Evolutionary conservation across 2,888 invertebrate genomes (phyloP).

Genomic region (Branchellion lobata): DNA sequence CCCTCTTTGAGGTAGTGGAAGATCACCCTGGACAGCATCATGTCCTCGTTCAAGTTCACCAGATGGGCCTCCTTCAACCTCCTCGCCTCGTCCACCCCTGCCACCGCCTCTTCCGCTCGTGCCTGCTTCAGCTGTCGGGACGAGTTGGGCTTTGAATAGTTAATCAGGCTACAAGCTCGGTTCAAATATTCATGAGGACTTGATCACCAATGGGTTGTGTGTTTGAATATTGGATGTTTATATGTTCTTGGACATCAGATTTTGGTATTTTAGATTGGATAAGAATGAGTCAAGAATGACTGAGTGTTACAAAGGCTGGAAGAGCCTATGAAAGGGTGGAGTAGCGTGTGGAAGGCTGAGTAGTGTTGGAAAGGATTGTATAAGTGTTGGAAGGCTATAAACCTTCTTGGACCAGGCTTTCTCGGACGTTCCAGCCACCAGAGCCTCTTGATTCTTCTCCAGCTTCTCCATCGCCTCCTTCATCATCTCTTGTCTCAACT

Average conservation of each 20-base stretch:
- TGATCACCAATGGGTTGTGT: too few relatives aligned
- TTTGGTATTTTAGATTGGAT: too few relatives aligned
- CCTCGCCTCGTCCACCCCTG: conserved; percentile 40
- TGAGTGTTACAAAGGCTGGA: too few relatives aligned
- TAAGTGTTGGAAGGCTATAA: too few relatives aligned
- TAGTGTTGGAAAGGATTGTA: too few relatives aligned
- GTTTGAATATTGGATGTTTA: too few relatives aligned
- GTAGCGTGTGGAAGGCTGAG: too few relatives aligned
- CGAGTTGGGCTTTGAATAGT: conserved; percentile 16
- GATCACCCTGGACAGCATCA: conserved; percentile 61
- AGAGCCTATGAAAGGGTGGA: too few relatives aligned
- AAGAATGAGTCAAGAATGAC: too few relatives aligned
- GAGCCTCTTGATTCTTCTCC: conserved; percentile 59
- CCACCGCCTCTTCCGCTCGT: conserved; percentile 24
- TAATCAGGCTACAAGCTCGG: background rate
- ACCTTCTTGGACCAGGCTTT: conserved; percentile 61
- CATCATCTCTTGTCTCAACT: conserved; percentile 59
- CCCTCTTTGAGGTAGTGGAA: conserved; percentile 57
- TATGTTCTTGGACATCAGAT: too few relatives aligned
- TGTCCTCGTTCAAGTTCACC: conserved; percentile 62
- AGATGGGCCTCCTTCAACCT: conserved; percentile 57
- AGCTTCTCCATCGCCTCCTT: conserved; percentile 61
- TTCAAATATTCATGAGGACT: too few relatives aligned
- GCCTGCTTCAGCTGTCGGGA: conserved; percentile 41
- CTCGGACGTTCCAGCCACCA: conserved; percentile 51